A percentile compares a stretch with the other conserved stretches of the same genome.
These are phyloP conservation scores for Emydura subglobosa DNA, from an alignment of 2,113 vertebrate genomes.

Conservation along the genomic window DNA sequence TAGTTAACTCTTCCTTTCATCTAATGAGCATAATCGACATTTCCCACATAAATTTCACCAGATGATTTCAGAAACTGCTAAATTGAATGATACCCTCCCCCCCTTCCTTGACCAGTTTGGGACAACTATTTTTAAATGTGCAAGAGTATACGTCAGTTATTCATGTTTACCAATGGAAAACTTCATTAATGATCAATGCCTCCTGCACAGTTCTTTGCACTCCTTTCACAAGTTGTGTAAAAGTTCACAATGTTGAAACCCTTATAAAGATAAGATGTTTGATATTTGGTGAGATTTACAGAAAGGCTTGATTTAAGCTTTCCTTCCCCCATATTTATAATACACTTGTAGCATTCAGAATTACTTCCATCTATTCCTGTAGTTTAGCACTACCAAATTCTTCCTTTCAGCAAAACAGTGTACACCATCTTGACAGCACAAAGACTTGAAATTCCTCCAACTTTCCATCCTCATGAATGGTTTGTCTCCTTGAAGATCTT, in stretches of 20 bases:
- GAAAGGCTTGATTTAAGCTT: neutral
- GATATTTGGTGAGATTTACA: neutral
- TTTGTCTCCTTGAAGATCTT: neutral
- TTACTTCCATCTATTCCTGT: neutral
- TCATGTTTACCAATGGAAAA: neutral
- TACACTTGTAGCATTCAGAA: neutral
- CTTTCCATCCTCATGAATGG: neutral
- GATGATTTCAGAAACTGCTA: neutral
- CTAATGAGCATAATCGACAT: neutral
- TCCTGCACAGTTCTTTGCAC: neutral
- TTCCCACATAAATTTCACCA: neutral
- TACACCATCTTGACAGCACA: neutral
- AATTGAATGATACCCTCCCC: neutral
- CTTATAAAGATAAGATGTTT: neutral
- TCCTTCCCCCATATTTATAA: neutral
- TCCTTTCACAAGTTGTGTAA: neutral
- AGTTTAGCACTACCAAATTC: neutral
- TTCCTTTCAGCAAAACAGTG: neutral
- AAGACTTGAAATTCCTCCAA: neutral
- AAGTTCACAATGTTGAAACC: neutral
- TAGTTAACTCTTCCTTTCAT: constrained; percentile 47
- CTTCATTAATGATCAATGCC: neutral
- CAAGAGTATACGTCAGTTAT: neutral
- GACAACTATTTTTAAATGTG: neutral
- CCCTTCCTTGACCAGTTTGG: neutral